A percentile compares a stretch with the other conserved stretches of the same genome.
These are phyloP conservation scores for Sclerurus mexicanus DNA, from an alignment of 2,113 vertebrate genomes.

Conservation along the genomic window DNA sequence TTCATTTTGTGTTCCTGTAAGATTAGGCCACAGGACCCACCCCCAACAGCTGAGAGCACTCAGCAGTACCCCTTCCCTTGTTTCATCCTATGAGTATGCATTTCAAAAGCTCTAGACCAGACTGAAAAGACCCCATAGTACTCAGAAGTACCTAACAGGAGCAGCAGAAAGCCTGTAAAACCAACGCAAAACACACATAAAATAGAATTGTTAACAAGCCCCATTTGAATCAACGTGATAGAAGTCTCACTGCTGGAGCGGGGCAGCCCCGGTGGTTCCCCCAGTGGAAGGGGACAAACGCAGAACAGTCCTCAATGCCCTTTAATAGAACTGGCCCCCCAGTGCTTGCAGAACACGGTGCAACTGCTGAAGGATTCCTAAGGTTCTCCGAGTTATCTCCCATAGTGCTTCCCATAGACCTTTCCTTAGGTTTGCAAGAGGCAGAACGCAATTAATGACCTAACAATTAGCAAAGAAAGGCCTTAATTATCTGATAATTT, in stretches of 20 bases:
- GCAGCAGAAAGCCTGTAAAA: not conserved
- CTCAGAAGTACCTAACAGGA: not conserved
- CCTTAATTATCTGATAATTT: not conserved
- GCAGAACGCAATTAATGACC: not conserved
- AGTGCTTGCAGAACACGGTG: not conserved
- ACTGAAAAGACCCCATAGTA: accelerated
- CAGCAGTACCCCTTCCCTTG: not conserved
- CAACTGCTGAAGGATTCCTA: not conserved
- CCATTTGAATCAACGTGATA: not conserved
- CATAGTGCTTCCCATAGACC: not conserved
- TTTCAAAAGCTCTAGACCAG: not conserved
- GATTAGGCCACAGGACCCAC: not conserved
- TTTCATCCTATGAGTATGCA: not conserved
- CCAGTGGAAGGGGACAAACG: not conserved
- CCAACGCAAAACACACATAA: not conserved
- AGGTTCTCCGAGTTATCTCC: not conserved
- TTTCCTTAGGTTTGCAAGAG: not conserved
- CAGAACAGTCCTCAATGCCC: not conserved
- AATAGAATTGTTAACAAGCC: not conserved
- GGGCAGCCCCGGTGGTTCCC: not conserved
- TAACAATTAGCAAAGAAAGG: not conserved
- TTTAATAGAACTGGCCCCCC: not conserved
- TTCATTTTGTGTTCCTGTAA: not conserved
- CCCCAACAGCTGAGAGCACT: not conserved
- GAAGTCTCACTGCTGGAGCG: not conserved